Conservation (phyloP, 2,888 invertebrate genomes). For the Tanypteryx hageni region DNA sequence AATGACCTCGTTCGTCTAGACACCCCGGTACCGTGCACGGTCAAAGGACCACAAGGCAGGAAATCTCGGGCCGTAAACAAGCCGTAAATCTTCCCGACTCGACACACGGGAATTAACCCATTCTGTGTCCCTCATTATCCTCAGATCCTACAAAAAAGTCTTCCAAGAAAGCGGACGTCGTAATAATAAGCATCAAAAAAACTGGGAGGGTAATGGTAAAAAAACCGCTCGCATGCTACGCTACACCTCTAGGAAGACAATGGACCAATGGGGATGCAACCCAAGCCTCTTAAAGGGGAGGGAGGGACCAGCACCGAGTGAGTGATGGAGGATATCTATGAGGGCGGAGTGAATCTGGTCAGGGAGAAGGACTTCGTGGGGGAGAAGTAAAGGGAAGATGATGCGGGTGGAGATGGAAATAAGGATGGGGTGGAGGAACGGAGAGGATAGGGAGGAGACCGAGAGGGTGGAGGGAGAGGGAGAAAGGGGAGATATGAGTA, state of each 20-base stretch:
- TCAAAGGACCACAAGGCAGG: neutral
- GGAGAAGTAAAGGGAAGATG: neutral
- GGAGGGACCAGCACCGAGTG: too few relatives aligned
- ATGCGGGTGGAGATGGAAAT: neutral
- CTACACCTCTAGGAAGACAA: neutral
- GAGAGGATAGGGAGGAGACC: neutral
- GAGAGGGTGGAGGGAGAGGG: neutral
- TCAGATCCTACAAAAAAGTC: neutral
- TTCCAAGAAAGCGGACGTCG: neutral
- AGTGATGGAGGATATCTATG: neutral
- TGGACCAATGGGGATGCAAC: neutral
- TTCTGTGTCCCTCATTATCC: neutral
- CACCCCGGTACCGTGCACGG: neutral
- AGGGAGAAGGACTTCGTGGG: neutral
- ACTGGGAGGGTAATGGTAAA: neutral
- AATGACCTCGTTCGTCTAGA: neutral
- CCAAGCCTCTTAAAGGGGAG: neutral
- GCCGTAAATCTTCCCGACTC: neutral
- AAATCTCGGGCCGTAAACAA: slow-evolving; percentile 17
- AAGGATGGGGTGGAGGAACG: neutral
- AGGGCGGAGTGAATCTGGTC: neutral
- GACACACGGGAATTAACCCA: slow-evolving; percentile 6
- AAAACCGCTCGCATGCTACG: too few relatives aligned
- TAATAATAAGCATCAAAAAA: neutral
- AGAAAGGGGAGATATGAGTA: neutral